Percentiles rank a stretch among this genome's conserved stretches.
Evolutionary conservation across 2,888 invertebrate genomes (phyloP).

Genomic region (Gastracanthus pulcherrimus): DNA sequence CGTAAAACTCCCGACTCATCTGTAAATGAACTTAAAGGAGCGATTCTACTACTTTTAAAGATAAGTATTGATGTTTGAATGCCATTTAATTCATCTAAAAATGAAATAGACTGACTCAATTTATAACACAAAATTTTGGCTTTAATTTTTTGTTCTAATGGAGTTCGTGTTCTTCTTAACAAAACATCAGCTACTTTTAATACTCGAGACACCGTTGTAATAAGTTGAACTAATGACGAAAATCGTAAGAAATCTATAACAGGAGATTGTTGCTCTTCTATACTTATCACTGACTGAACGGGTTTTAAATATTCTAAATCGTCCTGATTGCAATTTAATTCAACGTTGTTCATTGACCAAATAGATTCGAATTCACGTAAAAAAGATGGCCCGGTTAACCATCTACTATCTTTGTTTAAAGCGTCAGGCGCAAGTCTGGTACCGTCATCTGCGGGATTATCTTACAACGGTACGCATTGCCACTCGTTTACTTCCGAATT

Average conservation of each 20-base stretch:
- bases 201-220: not conserved
- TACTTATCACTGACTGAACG: too few species aligned
- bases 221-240: not conserved
- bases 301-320: too few species aligned
- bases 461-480: too few species aligned
- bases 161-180: too few species aligned
- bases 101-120: not conserved
- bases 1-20: not conserved
- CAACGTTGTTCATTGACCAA: not conserved
- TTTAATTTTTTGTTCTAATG: not conserved
- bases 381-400: not conserved
- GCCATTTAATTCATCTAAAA: not conserved
- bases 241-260: not conserved
- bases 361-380: not conserved
- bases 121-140: not conserved
- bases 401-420: not conserved
- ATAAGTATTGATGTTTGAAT: not conserved
- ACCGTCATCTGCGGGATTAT: conserved; percentile 31
- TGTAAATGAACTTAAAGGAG: not conserved
- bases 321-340: too few species aligned
- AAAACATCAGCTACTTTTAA: not conserved
- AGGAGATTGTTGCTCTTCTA: not conserved
- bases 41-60: not conserved
- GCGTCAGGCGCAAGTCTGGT: not conserved
- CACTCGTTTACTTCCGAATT: not conserved